Base-by-base conservation (phyloP, 2,888 invertebrate species). In the Eulithis prunata region DNA sequence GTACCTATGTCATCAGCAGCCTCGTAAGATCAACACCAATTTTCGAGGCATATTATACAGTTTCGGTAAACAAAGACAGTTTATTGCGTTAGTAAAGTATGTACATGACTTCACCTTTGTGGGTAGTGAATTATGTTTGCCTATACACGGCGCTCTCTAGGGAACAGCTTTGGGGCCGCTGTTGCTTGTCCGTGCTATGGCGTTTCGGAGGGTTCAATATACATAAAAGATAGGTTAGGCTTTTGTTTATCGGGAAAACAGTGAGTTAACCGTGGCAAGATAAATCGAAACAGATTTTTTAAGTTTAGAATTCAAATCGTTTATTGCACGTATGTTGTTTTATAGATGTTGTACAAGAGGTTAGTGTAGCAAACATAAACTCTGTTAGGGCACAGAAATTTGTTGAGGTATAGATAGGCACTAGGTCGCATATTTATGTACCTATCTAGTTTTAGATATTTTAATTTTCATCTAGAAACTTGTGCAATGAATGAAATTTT, bases 61-160 rank as follows among this genome's bases (percentile, higher is more conserved):
- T 56, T 51, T 63, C 62, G 62, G 36, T 57, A 65, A 64, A 56
- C 43, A 64, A 53, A 41, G 53, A 70, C 69, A 69, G 57, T 72
- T 72, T 70, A 71, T 69, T 62, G 65, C 57, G 58, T 64, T 74
- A 74, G 74, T 74, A 76, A 72, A 71, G 75, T 67, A 68, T 74
- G 70, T 70, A 72, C 70, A 69, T 72, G 57, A 58, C 43, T 57
- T 46, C 66, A 71, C 70, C 74, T 72, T 75, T 74, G 72, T 76
- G 64, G 64, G 41, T 65, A 54, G 69, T 73, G 72, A 72, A 66
- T 72, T 71, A 74, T 71, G 66, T 61, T 65, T 61, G 60, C 68
- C 54, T 65, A 67, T 57, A 56, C 21, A 28, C 47, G 54, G 8
- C 13, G 41, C 47, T 58, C 66, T 51, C 66, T 13, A n/a, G 66